These are phyloP conservation scores for Montifringilla adamsi DNA, from an alignment of 2,113 vertebrate genomes.

Conservation along the genomic window DNA sequence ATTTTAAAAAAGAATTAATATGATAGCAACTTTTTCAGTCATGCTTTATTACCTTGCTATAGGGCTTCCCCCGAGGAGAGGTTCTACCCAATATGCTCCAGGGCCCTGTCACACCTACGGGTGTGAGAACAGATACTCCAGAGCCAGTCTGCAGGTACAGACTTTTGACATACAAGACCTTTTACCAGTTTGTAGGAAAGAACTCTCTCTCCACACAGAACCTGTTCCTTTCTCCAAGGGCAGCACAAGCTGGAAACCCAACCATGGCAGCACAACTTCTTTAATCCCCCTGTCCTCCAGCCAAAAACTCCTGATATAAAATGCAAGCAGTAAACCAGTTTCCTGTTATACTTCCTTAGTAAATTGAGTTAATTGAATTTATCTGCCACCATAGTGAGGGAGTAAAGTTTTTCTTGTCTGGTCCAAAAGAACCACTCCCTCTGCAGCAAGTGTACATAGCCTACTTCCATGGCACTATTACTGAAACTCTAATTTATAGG, in stretches of 20 bases:
- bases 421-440: not conserved
- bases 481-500: not conserved
- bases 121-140: not conserved
- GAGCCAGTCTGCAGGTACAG: not conserved
- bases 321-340: not conserved
- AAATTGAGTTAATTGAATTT: not conserved
- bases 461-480: not conserved
- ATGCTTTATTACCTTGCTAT: not conserved
- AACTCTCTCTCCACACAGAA: not conserved
- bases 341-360: not conserved
- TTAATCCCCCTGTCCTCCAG: not conserved
- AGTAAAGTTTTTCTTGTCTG: not conserved
- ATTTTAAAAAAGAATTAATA: not conserved
- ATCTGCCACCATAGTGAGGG: not conserved
- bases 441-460: not conserved
- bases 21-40: not conserved
- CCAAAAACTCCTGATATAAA: not conserved
- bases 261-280: fast-evolving
- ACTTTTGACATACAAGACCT: not conserved
- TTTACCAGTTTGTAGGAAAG: not conserved
- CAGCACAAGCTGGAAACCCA: not conserved
- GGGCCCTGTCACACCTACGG: not conserved
- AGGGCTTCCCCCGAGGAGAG: not conserved
- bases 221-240: not conserved
- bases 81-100: not conserved